Percentiles rank a stretch among this genome's conserved stretches.
Conservation (phyloP, 1,140 invertebrate genomes). For the Drosophila nigrodunni region DNA sequence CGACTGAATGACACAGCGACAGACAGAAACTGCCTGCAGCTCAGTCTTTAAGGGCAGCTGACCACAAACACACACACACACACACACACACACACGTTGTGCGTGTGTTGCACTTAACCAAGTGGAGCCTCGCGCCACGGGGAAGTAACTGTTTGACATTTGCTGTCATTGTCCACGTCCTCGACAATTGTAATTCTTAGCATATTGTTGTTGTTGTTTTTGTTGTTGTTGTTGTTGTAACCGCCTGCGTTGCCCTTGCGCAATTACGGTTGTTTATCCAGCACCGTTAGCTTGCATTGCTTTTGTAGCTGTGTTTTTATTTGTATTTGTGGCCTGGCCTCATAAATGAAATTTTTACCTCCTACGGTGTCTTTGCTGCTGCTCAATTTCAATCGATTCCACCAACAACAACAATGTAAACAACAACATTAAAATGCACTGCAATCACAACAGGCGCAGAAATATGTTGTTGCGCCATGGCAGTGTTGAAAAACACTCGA, state of each 20-base stretch:
- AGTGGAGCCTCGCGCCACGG: slow-evolving; percentile 27
- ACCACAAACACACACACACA: slow-evolving; percentile 15
- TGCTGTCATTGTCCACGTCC: slow-evolving; percentile 74
- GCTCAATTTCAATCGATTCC: slow-evolving; percentile 60
- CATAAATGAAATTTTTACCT: slow-evolving; percentile 7
- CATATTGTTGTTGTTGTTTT: slow-evolving; percentile 6
- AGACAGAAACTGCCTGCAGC: slow-evolving; percentile 16
- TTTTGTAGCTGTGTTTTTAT: slow-evolving; percentile 55
- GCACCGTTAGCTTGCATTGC: slow-evolving; percentile 36
- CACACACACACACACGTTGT: slow-evolving; percentile 3
- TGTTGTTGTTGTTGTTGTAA: slow-evolving; percentile 18
- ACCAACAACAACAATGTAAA: slow-evolving; percentile 25
- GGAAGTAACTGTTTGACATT: slow-evolving; percentile 70
- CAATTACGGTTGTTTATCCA: slow-evolving; percentile 60
- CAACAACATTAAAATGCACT: background rate
- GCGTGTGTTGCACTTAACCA: slow-evolving; percentile 27
- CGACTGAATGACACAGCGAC: slow-evolving; percentile 46
- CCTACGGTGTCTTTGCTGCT: background rate
- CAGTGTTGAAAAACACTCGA: background rate
- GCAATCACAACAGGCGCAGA: slow-evolving; percentile 10
- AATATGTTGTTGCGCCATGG: background rate
- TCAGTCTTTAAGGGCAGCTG: slow-evolving; percentile 2
- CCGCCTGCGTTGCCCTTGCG: slow-evolving; percentile 57
- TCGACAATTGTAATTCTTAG: slow-evolving; percentile 45
- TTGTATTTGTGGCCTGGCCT: background rate